These are phyloP conservation scores for Toxotes lorentzi DNA, from an alignment of 2,797 vertebrate species.

Conservation along the genomic window DNA sequence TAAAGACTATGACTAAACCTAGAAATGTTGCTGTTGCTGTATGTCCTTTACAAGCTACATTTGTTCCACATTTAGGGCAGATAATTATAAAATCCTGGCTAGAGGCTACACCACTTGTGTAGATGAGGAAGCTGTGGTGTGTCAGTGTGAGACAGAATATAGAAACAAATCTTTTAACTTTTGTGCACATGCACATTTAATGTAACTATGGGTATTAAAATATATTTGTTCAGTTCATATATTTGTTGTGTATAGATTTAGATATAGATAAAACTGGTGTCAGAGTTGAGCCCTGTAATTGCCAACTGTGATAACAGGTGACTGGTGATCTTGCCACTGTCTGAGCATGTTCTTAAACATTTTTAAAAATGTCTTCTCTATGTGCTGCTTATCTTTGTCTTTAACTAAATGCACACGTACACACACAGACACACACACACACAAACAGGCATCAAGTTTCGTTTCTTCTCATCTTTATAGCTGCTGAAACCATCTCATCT, in stretches of 20 bases:
- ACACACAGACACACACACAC: slow-evolving; percentile 13
- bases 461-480: slow-evolving; percentile 35
- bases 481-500: slow-evolving; percentile 24
- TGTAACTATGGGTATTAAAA: not conserved
- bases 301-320: not conserved
- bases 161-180: not conserved
- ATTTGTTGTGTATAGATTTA: too few relatives aligned
- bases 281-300: not conserved
- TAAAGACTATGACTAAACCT: not conserved
- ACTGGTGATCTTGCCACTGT: not conserved
- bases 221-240: not conserved
- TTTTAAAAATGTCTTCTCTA: not conserved
- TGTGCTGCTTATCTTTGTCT: not conserved
- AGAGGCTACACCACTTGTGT: not conserved
- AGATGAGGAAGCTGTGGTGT: not conserved
- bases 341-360: not conserved
- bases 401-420: slow-evolving; percentile 3
- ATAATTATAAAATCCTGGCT: slow-evolving; percentile 22
- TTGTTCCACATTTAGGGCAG: slow-evolving; percentile 10
- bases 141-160: not conserved
- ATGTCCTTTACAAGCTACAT: slow-evolving; percentile 16
- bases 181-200: not conserved
- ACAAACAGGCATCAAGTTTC: slow-evolving; percentile 69
- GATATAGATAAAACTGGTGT: not conserved
- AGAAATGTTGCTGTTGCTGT: not conserved